Evolutionary conservation across 1,140 invertebrate species (phyloP).

Genomic region (Pararge aegeria): DNA sequence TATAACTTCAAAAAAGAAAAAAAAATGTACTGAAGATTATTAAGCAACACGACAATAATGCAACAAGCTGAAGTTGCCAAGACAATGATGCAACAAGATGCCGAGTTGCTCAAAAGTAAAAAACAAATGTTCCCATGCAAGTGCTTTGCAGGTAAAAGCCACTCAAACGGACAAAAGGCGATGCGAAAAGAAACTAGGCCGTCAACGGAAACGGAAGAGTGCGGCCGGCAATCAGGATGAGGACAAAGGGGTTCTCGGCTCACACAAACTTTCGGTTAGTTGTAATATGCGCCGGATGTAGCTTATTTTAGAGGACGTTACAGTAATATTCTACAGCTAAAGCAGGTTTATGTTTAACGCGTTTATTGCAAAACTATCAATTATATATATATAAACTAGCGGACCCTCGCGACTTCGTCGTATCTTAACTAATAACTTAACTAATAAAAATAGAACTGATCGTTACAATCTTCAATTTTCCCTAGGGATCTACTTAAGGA

Average conservation of each 20-base stretch:
- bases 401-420: too few species aligned
- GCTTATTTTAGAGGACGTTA: too few species aligned
- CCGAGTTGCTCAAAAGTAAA: neutral
- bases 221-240: constrained; percentile 3
- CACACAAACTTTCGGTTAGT: neutral
- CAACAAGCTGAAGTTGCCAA: neutral
- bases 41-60: neutral
- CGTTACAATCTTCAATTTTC: too few species aligned
- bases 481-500: too few species aligned
- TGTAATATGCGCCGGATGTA: neutral
- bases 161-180: constrained; percentile 9
- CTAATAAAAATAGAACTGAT: too few species aligned
- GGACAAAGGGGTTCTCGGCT: neutral
- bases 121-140: constrained; percentile 4
- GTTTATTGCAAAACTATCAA: too few species aligned
- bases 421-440: too few species aligned
- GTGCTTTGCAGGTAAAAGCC: constrained; percentile 9
- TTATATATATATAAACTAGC: too few species aligned
- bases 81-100: neutral
- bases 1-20: too few species aligned
- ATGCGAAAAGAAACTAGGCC: constrained; percentile 3
- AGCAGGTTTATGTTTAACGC: too few species aligned
- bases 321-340: too few species aligned
- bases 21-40: neutral
- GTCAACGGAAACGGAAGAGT: constrained; percentile 3